Evolutionary conservation across 2,888 invertebrate genomes (phyloP).

Genomic region (Homarus gammarus): DNA sequence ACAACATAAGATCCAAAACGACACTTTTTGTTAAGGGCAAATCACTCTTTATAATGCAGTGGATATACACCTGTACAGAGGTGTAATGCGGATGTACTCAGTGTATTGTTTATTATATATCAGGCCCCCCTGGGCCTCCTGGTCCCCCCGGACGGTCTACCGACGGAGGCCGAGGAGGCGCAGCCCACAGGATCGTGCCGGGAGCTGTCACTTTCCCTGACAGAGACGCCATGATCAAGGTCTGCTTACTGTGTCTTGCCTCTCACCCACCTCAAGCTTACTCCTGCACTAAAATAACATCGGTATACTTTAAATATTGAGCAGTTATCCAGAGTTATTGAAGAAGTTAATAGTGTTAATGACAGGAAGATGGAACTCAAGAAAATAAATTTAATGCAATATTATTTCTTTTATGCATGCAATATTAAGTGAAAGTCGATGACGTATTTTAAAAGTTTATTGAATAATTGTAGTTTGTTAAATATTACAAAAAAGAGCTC

Average conservation of each 20-base stretch:
- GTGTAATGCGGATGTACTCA: not conserved
- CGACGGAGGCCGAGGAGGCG: not conserved
- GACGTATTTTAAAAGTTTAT: too few relatives aligned
- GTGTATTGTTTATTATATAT: not conserved
- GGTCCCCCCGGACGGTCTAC: slow-evolving; percentile 40
- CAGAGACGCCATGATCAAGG: slow-evolving; percentile 90
- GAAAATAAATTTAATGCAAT: too few relatives aligned
- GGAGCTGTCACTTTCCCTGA: slow-evolving; percentile 92
- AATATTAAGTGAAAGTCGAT: too few relatives aligned
- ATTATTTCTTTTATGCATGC: too few relatives aligned
- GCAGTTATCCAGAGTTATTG: too few relatives aligned
- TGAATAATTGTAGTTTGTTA: too few relatives aligned
- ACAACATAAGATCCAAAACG: not conserved
- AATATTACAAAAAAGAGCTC: too few relatives aligned
- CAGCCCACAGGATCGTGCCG: slow-evolving; percentile 85
- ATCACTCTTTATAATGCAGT: not conserved
- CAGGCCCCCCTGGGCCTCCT: slow-evolving; percentile 8
- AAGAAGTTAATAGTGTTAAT: too few relatives aligned
- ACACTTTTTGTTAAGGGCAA: not conserved
- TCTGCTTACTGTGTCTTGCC: slow-evolving; percentile 78
- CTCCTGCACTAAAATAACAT: too few relatives aligned
- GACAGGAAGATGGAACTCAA: too few relatives aligned
- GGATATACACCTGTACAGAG: not conserved
- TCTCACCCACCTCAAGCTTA: too few relatives aligned
- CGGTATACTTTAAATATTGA: too few relatives aligned